A percentile compares a stretch with the other conserved stretches of the same genome.
Conservation (phyloP, 2,113 vertebrate species). For the Rissa tridactyla region DNA sequence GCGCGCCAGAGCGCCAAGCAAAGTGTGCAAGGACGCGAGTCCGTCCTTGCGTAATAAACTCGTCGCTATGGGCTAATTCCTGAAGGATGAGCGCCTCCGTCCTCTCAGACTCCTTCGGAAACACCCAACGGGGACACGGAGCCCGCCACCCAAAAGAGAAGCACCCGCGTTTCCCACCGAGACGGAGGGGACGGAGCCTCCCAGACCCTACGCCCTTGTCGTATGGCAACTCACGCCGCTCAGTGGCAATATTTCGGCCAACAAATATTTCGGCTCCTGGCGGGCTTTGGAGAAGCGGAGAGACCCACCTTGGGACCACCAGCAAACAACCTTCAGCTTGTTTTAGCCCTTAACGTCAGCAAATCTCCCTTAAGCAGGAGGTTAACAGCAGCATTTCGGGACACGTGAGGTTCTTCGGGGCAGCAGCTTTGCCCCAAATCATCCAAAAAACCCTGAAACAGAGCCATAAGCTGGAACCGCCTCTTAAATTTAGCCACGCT, state of each 20-base stretch:
- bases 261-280: background rate
- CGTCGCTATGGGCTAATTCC: rapidly evolving
- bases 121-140: rapidly evolving
- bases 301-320: background rate
- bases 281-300: background rate
- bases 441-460: background rate
- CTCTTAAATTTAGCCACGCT: rapidly evolving
- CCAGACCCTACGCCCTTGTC: rapidly evolving
- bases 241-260: rapidly evolving
- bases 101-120: background rate
- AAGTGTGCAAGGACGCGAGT: background rate
- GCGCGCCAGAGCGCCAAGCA: rapidly evolving
- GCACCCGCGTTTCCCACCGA: rapidly evolving
- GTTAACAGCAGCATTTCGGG: background rate
- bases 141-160: background rate
- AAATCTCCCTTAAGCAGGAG: background rate
- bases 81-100: background rate
- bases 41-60: too few species aligned
- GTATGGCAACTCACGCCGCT: rapidly evolving
- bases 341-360: background rate
- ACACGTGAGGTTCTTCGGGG: background rate
- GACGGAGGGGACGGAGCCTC: background rate
- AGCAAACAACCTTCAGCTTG: background rate
- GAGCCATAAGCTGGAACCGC: background rate
- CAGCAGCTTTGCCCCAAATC: rapidly evolving